These are phyloP conservation scores for Dipodomys spectabilis DNA, from an alignment of 2,113 vertebrate species.

Conservation along the genomic window DNA sequence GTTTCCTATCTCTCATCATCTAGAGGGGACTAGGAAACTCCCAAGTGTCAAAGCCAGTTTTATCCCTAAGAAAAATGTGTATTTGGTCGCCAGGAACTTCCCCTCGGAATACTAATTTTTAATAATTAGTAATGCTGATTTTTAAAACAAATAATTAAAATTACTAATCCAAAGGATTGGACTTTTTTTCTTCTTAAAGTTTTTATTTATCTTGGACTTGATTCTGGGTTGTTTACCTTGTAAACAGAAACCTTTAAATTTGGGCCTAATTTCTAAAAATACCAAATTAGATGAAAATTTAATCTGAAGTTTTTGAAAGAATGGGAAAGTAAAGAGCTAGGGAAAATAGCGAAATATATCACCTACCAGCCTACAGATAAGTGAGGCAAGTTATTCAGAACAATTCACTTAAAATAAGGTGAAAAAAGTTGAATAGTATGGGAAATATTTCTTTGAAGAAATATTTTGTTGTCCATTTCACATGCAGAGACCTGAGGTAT, in stretches of 20 bases:
- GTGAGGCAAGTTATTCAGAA: conserved; percentile 17
- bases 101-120: background rate
- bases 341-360: background rate
- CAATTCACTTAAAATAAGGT: background rate
- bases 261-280: conserved; percentile 1
- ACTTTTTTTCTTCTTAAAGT: background rate
- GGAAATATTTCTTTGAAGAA: conserved; percentile 8
- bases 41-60: conserved; percentile 2
- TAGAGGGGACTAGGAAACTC: background rate
- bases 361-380: background rate
- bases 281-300: conserved; percentile 29
- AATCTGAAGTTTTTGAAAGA: conserved; percentile 29
- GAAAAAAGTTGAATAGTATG: background rate
- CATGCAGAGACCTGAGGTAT: background rate
- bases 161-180: background rate
- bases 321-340: conserved; percentile 2
- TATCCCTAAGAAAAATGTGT: background rate
- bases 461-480: background rate
- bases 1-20: background rate
- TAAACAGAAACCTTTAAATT: conserved; percentile 21
- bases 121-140: background rate
- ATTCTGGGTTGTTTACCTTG: conserved; percentile 36
- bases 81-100: background rate
- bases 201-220: background rate
- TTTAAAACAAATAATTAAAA: conserved; percentile 21